Base-by-base conservation (phyloP, 1,140 invertebrate genomes). In the Cotesia vestalis region DNA sequence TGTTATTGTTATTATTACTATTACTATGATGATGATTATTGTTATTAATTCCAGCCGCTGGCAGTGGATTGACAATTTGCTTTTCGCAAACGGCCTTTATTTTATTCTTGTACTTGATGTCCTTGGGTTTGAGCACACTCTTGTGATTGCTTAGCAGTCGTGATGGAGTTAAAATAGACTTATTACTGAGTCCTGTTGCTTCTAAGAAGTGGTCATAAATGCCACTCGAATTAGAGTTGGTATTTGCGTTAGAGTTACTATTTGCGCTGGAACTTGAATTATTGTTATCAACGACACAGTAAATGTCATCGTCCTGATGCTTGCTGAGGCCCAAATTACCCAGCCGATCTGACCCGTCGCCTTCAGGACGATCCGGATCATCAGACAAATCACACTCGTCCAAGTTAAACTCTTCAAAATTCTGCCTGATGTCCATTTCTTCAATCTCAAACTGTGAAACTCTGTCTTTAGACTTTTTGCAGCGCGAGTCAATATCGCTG, bases 331-430 rank as follows among this genome's bases (percentile, higher is more conserved):
- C 68, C 74, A 80, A 80, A 63, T 46, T 86, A 4, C 85, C 85
- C 11, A 88, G 83, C 20, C 88, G 86, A 73, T 91, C 90, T 0
- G 90, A 90, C 8, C 89, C 88, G 55, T 90, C 89, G 34, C 85
- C 88, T 62, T 90, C 89, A 14, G 88, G 87, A 70, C 89, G 86
- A 71, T 88, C 88, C 38, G 89, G 89, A 66, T 89, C 89, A 68
- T 89, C 89, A 4, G 90, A 91, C 17, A 93, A 88, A 80, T 93
- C 92, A 77, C 91, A 90, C 66, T 93, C 92, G 75, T 94, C 93
- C 72, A 94, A 86, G 80, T 93, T 93, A 78, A 94, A 94, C 77
- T 94, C 93, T 78, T 94, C 93, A 77, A 94, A 94, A 83, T 93
- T 93, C 79, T 93, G 91, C 67, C 90, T 90, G 68, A 92, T 88